phyloP scores from a whole-genome alignment of 1,140 invertebrate species.

The Vanessa tameamea region DNA sequence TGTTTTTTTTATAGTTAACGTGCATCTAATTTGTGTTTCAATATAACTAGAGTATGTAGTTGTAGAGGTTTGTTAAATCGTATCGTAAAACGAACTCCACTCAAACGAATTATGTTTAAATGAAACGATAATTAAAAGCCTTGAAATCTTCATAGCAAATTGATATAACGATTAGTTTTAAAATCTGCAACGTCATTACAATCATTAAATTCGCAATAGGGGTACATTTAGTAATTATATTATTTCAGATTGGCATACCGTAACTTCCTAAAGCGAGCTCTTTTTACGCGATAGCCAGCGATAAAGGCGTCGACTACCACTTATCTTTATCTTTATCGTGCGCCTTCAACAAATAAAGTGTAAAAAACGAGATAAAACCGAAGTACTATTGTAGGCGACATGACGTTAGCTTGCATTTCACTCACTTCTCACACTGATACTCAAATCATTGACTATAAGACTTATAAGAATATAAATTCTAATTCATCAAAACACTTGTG shows the following conservation, averaged over 20 bases:
- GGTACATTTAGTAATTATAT: conserved; percentile 22
- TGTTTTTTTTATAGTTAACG: too few species aligned
- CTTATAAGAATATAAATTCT: neutral
- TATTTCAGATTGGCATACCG: conserved; percentile 42
- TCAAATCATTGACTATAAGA: neutral
- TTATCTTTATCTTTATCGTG: conserved; percentile 74
- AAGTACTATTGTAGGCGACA: conserved; percentile 57
- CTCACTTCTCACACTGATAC: conserved; percentile 12
- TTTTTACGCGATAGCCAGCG: conserved; percentile 62
- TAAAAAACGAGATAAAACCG: conserved; percentile 70
- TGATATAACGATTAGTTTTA: too few species aligned
- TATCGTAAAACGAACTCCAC: too few species aligned
- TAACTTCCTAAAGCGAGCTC: conserved; percentile 60
- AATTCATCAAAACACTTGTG: too few species aligned
- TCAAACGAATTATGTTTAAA: too few species aligned
- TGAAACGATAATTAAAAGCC: too few species aligned
- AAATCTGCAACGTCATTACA: neutral
- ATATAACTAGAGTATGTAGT: too few species aligned
- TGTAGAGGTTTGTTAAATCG: too few species aligned
- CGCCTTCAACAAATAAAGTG: conserved; percentile 74
- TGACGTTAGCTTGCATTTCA: conserved; percentile 41
- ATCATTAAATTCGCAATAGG: neutral
- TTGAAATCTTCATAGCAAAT: too few species aligned
- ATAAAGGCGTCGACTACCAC: conserved; percentile 69
- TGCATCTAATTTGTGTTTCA: too few species aligned